Evolutionary conservation across 2,797 vertebrate genomes (phyloP).

Genomic region (Phataginus tetradactyla): DNA sequence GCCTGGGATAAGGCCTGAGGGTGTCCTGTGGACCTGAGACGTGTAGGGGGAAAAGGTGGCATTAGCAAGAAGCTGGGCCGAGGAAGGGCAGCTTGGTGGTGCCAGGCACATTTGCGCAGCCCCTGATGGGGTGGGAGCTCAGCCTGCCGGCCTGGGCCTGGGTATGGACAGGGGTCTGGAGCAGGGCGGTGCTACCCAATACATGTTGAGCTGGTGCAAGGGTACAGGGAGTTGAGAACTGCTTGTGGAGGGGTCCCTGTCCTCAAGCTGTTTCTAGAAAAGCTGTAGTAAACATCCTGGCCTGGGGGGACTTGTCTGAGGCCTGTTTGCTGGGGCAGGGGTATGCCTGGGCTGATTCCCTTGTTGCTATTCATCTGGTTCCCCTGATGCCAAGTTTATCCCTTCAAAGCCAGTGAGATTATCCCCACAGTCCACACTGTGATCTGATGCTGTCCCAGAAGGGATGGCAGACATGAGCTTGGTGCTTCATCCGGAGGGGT

Average conservation of each 20-base stretch:
- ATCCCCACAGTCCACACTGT: background rate
- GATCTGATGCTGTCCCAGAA: conserved; percentile 36
- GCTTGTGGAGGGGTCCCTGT: background rate
- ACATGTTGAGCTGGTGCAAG: background rate
- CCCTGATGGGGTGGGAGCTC: background rate
- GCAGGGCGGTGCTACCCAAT: no score
- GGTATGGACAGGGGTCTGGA: background rate
- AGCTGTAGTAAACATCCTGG: background rate
- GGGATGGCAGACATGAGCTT: conserved; percentile 55
- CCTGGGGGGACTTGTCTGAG: background rate
- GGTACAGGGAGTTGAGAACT: background rate
- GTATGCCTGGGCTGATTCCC: background rate
- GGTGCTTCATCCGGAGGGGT: conserved; percentile 55
- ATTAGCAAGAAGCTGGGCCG: background rate
- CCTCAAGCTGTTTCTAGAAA: background rate
- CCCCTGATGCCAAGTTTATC: background rate
- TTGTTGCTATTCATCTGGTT: background rate
- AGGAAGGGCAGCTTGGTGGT: background rate
- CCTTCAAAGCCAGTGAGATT: background rate
- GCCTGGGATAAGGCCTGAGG: background rate
- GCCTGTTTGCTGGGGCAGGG: background rate
- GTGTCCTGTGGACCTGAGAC: background rate
- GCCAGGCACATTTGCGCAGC: background rate
- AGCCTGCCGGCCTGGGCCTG: no score
- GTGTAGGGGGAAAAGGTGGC: background rate